Evolutionary conservation across 30 jellyfish, hydroid and myxozoan genomes (phyloP), one percentile per base, ranked within the genome.

Genomic region (Aurelia aurita): DNA sequence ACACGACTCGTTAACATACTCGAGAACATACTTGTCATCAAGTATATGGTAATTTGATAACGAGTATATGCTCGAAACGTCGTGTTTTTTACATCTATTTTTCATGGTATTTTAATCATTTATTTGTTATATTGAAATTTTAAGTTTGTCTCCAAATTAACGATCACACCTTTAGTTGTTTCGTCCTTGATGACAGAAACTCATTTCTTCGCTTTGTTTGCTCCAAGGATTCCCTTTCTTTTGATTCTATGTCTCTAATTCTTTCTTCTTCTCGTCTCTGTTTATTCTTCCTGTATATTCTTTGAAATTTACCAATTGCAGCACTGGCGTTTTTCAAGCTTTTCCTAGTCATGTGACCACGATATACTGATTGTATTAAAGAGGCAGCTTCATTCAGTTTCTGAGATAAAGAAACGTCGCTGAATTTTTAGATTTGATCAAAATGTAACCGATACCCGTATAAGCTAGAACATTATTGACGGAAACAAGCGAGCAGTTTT

Each of bases 281-380:
- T 58, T 53, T 71, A 43, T 34, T 71, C 25, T 66, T 77, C 16
- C 92, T 85, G 58, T 88, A 88, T 29, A 69, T 71, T 61, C 96
- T 79, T 35, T 88, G 96, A 57, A 88, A 88, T 32, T n/a, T 69
- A 22, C 85, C 91, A 54, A 88, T 78, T 19, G 96, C 96, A 8
- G 43, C 31, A 54, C 29, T 45, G 10, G 96, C 92, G 5, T 74
- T 80, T 32, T 18, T 61, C 71, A 88, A 23, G 21, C 67, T 46
- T 71, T 71, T 69, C 47, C 96, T 72, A 26, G 83, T 55, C 88
- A 58, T 15, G 43, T 88, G 65, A 8, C 96, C 96, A n/a, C 96
- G 96, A 57, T 69, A 88, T 9, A 80, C 82, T 20, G 96, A 69
- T 46, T 88, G 96, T 20, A 88, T 88, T 55, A 69, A 54, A 32